These are phyloP conservation scores for Cristatella mucedo DNA, from an alignment of 2,888 invertebrate genomes.

Conservation along the genomic window DNA sequence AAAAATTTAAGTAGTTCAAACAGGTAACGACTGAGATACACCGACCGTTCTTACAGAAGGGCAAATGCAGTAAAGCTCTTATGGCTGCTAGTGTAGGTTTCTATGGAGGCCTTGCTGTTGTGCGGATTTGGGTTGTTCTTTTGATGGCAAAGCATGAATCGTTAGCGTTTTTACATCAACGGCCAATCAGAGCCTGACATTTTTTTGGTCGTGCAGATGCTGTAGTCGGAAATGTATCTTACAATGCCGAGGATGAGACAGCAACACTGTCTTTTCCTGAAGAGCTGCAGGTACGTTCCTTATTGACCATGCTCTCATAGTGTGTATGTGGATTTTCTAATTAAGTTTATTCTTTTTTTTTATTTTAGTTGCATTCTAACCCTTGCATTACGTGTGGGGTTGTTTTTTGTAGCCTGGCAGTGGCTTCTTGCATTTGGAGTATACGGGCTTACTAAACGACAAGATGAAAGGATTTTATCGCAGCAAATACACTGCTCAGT, in stretches of 20 bases:
- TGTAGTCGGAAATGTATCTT: slow-evolving; percentile 16
- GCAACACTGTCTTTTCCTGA: slow-evolving; percentile 26
- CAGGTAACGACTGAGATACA: too few species aligned
- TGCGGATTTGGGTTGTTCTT: slow-evolving; percentile 1
- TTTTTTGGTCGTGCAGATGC: slow-evolving; percentile 5
- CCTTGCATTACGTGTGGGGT: neutral
- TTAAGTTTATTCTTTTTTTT: neutral
- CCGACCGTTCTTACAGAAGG: too few species aligned
- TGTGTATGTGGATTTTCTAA: neutral
- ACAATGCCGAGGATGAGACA: slow-evolving; percentile 23
- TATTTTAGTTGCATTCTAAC: neutral
- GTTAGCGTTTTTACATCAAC: too few species aligned
- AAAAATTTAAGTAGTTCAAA: too few species aligned
- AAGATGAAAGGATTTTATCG: slow-evolving; percentile 89
- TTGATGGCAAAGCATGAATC: too few species aligned
- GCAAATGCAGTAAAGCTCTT: slow-evolving; percentile 14
- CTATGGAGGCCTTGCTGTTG: slow-evolving; percentile 11
- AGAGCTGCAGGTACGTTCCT: slow-evolving; percentile 19
- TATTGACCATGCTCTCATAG: neutral
- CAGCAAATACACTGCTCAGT: slow-evolving; percentile 56
- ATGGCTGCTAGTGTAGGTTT: neutral
- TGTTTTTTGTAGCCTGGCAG: slow-evolving; percentile 20
- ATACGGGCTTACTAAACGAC: slow-evolving; percentile 72
- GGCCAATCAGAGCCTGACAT: too few species aligned
- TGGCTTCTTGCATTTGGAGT: slow-evolving; percentile 48